These are phyloP conservation scores for Sakesphorus luctuosus DNA, from an alignment of 2,113 vertebrate species.

Conservation along the genomic window DNA sequence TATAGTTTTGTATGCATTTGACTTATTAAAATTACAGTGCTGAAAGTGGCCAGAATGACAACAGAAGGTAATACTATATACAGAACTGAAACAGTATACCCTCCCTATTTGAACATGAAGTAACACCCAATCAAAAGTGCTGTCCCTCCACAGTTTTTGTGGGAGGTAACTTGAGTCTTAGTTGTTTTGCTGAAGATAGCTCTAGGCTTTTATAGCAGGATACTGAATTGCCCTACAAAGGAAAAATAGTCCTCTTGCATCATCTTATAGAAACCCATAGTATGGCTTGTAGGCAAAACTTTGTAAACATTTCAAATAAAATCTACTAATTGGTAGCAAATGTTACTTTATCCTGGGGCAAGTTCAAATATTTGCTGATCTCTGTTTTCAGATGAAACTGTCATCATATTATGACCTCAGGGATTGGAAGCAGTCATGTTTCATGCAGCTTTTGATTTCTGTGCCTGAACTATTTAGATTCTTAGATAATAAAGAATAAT, in stretches of 20 bases:
- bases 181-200: neutral
- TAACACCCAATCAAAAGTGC: neutral
- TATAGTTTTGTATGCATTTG: neutral
- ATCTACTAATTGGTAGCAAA: neutral
- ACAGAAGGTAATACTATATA: neutral
- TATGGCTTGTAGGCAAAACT: neutral
- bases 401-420: neutral
- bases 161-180: neutral
- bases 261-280: neutral
- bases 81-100: neutral
- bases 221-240: neutral
- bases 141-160: neutral
- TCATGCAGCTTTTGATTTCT: neutral
- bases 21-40: neutral
- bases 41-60: neutral
- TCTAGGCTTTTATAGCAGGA: neutral
- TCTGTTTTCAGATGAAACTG: neutral
- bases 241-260: neutral
- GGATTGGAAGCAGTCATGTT: neutral
- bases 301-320: neutral
- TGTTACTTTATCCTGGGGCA: neutral
- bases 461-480: neutral
- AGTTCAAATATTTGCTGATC: neutral
- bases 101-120: fast-evolving
- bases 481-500: neutral